Evolutionary conservation across 1,140 invertebrate genomes (phyloP).

Genomic region (Drosophila tsacasi): DNA sequence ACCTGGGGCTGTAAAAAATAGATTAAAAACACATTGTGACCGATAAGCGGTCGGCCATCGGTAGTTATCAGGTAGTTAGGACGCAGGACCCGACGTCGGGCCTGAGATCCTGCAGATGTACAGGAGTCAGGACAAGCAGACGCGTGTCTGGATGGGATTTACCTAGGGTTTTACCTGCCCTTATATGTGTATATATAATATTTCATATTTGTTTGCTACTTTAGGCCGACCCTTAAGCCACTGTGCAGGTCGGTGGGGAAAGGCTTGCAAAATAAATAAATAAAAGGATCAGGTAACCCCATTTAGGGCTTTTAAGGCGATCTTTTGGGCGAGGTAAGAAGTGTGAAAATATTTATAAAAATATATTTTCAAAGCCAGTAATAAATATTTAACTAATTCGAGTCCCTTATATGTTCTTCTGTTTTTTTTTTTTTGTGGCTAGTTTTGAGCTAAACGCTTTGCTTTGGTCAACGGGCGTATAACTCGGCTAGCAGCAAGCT

Average conservation of each 20-base stretch:
- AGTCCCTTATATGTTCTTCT: not conserved
- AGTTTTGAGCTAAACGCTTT: not conserved
- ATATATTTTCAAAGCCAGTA: not conserved
- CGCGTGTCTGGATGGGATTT: conserved; percentile 42
- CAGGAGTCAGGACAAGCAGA: conserved; percentile 43
- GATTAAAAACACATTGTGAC: conserved; percentile 70
- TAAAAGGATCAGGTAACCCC: conserved; percentile 9
- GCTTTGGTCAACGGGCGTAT: conserved; percentile 10
- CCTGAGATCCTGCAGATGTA: not conserved
- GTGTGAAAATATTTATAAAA: not conserved
- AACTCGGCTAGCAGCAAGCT: conserved; percentile 37
- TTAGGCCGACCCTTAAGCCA: not conserved
- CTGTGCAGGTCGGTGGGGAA: conserved; percentile 15
- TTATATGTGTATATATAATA: not conserved
- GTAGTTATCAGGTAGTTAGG: conserved; percentile 39
- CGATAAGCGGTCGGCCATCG: conserved; percentile 25
- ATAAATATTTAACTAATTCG: not conserved
- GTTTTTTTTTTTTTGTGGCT: not conserved
- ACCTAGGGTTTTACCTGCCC: conserved; percentile 37
- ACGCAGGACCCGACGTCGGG: conserved; percentile 3
- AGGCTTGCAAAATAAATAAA: not conserved
- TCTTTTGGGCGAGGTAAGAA: not conserved
- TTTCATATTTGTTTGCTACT: not conserved
- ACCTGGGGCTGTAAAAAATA: conserved; percentile 22
- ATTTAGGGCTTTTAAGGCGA: not conserved